Conservation (phyloP, 2,113 vertebrate genomes). For the Tragelaphus scriptus region DNA sequence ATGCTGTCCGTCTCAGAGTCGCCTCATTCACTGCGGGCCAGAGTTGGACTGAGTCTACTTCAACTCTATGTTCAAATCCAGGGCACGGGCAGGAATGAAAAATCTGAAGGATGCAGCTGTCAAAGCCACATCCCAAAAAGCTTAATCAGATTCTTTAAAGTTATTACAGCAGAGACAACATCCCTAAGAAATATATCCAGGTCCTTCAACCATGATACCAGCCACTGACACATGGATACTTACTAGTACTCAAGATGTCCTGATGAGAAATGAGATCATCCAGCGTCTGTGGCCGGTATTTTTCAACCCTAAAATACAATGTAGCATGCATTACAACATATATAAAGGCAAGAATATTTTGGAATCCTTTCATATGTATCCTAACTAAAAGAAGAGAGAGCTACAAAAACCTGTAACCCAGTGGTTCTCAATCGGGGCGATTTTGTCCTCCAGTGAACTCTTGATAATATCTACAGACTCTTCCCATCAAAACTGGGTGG, state of each 20-base stretch:
- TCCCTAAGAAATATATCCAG: not conserved
- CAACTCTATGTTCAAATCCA: not conserved
- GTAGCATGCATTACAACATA: not conserved
- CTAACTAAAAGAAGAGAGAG: constrained; percentile 4
- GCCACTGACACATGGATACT: constrained; percentile 41
- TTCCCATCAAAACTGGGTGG: not conserved
- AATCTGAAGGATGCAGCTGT: not conserved
- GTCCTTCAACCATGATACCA: not conserved
- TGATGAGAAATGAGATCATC: constrained; percentile 94
- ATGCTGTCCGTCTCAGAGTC: not conserved
- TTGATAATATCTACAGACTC: not conserved
- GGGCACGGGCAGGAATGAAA: not conserved
- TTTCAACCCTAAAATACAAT: constrained; percentile 89
- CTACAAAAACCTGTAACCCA: not conserved
- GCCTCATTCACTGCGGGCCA: not conserved
- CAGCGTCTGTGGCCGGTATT: constrained; percentile 93
- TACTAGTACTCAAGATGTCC: constrained; percentile 94
- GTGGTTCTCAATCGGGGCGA: not conserved
- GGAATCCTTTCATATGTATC: not conserved
- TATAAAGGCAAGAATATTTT: not conserved
- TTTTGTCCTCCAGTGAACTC: not conserved
- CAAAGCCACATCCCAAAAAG: not conserved
- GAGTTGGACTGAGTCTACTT: not conserved
- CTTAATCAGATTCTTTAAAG: not conserved
- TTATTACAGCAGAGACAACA: not conserved